phyloP scores from a whole-genome alignment of 2,888 invertebrate species.

The Trilocha varians region DNA sequence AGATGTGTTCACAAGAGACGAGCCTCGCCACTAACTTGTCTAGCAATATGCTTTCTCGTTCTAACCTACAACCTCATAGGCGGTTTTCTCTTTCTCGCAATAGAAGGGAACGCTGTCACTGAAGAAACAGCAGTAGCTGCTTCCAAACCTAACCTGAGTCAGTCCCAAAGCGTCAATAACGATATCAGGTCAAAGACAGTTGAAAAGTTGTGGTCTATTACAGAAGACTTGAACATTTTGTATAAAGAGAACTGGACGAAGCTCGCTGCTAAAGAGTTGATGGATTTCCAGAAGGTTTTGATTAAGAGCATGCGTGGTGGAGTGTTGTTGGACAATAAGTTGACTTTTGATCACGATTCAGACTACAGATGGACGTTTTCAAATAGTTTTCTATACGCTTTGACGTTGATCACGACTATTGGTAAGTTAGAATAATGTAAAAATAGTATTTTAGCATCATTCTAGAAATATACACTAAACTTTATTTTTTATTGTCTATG shows the following conservation, averaged over 20 bases:
- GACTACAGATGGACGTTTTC: slow-evolving; percentile 91
- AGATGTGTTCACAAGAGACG: slow-evolving; percentile 53
- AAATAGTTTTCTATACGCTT: slow-evolving; percentile 92
- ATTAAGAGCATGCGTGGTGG: slow-evolving; percentile 61
- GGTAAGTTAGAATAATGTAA: slow-evolving; percentile 73
- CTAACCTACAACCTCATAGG: slow-evolving; percentile 93
- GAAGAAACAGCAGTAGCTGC: slow-evolving; percentile 77
- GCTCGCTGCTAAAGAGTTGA: slow-evolving; percentile 88
- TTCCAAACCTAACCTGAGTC: slow-evolving; percentile 75
- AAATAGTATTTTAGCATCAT: neutral
- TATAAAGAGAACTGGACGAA: slow-evolving; percentile 94
- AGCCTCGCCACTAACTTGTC: slow-evolving; percentile 81
- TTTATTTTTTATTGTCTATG: too few relatives aligned
- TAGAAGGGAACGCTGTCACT: slow-evolving; percentile 77
- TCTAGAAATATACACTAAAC: too few relatives aligned
- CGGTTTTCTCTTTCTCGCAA: slow-evolving; percentile 90
- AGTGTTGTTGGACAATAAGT: slow-evolving; percentile 42
- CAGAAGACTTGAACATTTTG: slow-evolving; percentile 89
- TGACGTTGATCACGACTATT: slow-evolving; percentile 95
- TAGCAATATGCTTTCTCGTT: slow-evolving; percentile 88
- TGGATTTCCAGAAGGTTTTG: slow-evolving; percentile 83
- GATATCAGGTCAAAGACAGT: slow-evolving; percentile 81
- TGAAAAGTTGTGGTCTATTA: slow-evolving; percentile 87
- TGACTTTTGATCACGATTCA: slow-evolving; percentile 33
- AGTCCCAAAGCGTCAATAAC: slow-evolving; percentile 59